These are phyloP conservation scores for Amphiprion percula DNA, from an alignment of 2,113 vertebrate species.

Conservation along the genomic window DNA sequence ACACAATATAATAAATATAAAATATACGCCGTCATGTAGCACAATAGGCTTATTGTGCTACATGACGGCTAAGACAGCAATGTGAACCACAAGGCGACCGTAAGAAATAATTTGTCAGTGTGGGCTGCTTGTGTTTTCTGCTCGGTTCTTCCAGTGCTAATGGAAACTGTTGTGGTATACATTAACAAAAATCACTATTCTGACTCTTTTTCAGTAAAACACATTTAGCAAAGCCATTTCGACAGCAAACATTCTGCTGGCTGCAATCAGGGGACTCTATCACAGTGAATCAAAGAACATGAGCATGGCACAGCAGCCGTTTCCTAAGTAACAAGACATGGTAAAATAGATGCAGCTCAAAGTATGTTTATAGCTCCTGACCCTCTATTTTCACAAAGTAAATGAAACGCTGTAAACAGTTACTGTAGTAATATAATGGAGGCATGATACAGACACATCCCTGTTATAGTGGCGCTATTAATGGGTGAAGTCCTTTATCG, in stretches of 20 bases:
- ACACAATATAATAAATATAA: too few species aligned
- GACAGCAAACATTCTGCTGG: neutral
- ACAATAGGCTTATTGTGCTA: too few species aligned
- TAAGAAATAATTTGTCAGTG: neutral
- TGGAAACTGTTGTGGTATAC: slow-evolving; percentile 2
- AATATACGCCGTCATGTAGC: too few species aligned
- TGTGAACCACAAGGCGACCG: neutral
- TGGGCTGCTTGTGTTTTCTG: neutral
- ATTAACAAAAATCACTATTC: neutral
- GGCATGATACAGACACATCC: too few species aligned
- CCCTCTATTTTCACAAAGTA: neutral
- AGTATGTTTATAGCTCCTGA: neutral
- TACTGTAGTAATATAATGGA: too few species aligned
- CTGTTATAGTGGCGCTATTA: too few species aligned
- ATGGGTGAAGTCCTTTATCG: too few species aligned
- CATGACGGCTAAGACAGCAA: too few species aligned
- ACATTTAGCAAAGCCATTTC: neutral
- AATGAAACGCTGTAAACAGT: neutral
- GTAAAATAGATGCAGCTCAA: neutral
- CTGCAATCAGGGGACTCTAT: neutral
- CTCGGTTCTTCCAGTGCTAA: neutral
- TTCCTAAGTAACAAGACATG: neutral
- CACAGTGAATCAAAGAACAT: neutral
- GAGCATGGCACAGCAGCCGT: neutral
- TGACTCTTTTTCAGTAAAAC: neutral